Conservation (phyloP, 2,888 invertebrate genomes). For the Entomobrya proxima region DNA sequence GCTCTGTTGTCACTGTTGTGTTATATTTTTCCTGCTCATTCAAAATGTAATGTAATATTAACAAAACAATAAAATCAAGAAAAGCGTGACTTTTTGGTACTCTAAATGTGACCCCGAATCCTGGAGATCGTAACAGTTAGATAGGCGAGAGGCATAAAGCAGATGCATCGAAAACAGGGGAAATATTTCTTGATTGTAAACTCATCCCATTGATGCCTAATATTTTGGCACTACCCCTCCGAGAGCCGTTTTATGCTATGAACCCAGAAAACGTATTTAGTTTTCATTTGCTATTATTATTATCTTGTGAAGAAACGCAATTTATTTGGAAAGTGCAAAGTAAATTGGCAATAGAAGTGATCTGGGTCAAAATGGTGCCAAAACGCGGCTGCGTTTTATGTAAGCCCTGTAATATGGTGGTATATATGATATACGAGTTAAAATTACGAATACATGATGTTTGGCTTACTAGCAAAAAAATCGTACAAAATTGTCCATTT, state of each 20-base stretch:
- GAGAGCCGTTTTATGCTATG: background rate
- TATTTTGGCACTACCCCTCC: constrained; percentile 15
- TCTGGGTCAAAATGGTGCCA: constrained; percentile 8
- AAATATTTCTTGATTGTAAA: constrained; percentile 31
- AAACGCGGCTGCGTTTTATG: background rate
- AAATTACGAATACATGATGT: background rate
- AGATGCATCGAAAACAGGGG: constrained; percentile 6
- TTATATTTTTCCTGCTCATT: constrained; percentile 19
- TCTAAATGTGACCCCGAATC: background rate
- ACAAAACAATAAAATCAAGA: constrained; percentile 29
- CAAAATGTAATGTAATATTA: constrained; percentile 34
- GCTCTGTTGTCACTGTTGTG: too few species aligned
- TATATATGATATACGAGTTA: background rate
- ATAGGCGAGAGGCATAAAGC: background rate
- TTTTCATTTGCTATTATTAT: background rate
- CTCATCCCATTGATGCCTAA: constrained; percentile 11
- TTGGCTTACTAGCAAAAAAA: too few species aligned
- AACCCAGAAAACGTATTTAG: background rate
- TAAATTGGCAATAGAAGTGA: constrained; percentile 21
- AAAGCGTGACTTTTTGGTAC: constrained; percentile 7
- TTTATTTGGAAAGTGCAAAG: background rate
- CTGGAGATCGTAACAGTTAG: background rate
- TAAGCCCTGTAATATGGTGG: background rate
- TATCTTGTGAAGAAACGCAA: background rate
- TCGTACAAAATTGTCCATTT: background rate